Conservation (phyloP, 2,888 invertebrate genomes). For the Ophion ventricosus region DNA sequence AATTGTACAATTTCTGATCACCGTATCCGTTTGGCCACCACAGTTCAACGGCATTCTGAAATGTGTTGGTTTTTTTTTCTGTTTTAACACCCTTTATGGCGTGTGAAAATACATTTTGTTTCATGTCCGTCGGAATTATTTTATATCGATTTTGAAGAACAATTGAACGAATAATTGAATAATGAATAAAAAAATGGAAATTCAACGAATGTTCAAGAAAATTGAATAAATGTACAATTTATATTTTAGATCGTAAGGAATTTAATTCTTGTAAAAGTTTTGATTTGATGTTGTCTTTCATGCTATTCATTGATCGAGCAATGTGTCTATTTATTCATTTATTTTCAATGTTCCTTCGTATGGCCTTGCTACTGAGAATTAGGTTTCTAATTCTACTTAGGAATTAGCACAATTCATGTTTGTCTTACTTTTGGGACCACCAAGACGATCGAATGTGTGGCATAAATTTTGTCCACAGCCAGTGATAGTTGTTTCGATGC, state of each 20-base stretch:
- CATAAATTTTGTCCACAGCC: conserved; percentile 37
- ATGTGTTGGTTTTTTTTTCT: conserved; percentile 30
- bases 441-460: conserved; percentile 65
- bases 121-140: too few relatives aligned
- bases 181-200: not conserved
- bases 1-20: conserved; percentile 89
- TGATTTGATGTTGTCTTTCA: too few relatives aligned
- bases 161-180: not conserved
- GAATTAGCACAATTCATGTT: not conserved
- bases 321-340: too few relatives aligned
- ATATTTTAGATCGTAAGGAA: not conserved
- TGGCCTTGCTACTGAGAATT: not conserved
- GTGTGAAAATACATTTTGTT: too few relatives aligned
- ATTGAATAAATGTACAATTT: not conserved
- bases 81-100: too few relatives aligned
- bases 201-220: not conserved
- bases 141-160: not conserved
- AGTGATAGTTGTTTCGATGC: conserved; percentile 44
- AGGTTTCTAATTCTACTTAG: not conserved
- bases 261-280: not conserved
- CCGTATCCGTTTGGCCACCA: conserved; percentile 99
- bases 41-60: conserved; percentile 84
- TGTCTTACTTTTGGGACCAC: conserved; percentile 70
- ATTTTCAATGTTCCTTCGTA: too few relatives aligned
- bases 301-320: too few relatives aligned